Conservation (phyloP, 2,888 invertebrate species). For the Drosophila paramelanica region DNA sequence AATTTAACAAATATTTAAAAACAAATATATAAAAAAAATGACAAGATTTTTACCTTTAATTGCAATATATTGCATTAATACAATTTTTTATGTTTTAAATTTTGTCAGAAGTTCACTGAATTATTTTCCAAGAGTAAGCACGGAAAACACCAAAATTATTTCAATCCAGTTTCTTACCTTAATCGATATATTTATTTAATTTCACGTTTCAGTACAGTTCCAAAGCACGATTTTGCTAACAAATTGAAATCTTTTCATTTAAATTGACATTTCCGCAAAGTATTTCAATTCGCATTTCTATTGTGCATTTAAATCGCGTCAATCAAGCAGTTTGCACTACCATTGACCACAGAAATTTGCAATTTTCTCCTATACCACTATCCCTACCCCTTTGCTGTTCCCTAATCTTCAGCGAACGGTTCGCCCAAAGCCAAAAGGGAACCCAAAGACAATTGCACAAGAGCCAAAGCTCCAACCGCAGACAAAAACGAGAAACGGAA, state of each 20-base stretch:
- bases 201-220: slow-evolving; percentile 2
- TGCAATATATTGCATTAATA: too few species aligned
- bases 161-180: not conserved
- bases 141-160: not conserved
- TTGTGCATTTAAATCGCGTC: slow-evolving; percentile 41
- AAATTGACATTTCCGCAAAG: slow-evolving; percentile 7
- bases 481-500: slow-evolving; percentile 16
- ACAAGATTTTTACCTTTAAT: too few species aligned
- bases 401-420: slow-evolving; percentile 33
- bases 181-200: not conserved
- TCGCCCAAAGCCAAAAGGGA: slow-evolving; percentile 19
- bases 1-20: too few species aligned
- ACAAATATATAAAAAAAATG: too few species aligned
- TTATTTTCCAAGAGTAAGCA: too few species aligned
- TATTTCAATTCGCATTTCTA: slow-evolving; percentile 6
- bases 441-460: slow-evolving; percentile 17
- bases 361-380: slow-evolving; percentile 11
- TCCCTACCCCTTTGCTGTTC: slow-evolving; percentile 1
- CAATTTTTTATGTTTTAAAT: too few species aligned
- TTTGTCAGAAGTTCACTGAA: too few species aligned
- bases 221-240: slow-evolving; percentile 7
- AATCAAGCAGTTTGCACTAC: slow-evolving; percentile 29
- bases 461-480: slow-evolving; percentile 17
- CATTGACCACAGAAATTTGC: slow-evolving; percentile 45
- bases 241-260: slow-evolving; percentile 25